Conservation (phyloP, 2,888 invertebrate genomes). For the Mythimna lalbum region DNA sequence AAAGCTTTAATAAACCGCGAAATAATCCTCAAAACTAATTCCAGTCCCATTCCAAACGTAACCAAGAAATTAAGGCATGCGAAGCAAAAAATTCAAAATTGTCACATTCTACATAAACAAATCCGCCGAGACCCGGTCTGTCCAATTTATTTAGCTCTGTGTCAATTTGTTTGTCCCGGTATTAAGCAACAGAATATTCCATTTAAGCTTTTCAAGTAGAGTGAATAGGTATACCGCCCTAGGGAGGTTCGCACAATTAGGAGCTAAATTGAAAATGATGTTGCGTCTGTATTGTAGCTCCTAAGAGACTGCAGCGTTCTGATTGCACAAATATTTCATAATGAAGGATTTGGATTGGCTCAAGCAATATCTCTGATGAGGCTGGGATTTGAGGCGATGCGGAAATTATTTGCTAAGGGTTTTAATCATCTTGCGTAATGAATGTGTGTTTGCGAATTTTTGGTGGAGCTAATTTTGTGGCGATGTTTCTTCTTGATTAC, state of each 20-base stretch:
- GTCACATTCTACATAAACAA: conserved; percentile 56
- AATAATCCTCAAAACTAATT: conserved; percentile 54
- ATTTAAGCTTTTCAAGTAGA: conserved; percentile 67
- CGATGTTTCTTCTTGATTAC: conserved; percentile 8
- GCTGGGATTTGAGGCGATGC: conserved; percentile 41
- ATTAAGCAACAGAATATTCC: conserved; percentile 65
- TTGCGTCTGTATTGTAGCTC: conserved; percentile 65
- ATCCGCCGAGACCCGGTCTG: conserved; percentile 59
- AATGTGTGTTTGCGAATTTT: conserved; percentile 35
- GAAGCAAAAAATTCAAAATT: conserved; percentile 53
- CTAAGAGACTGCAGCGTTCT: conserved; percentile 51
- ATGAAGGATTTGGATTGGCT: conserved; percentile 42
- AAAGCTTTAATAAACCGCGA: conserved; percentile 48
- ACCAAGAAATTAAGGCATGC: conserved; percentile 42
- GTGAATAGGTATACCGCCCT: conserved; percentile 67
- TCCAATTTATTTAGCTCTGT: conserved; percentile 67
- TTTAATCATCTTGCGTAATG: conserved; percentile 44
- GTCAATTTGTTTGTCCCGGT: conserved; percentile 71
- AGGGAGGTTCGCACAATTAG: conserved; percentile 75
- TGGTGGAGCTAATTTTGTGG: conserved; percentile 1
- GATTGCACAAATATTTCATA: conserved; percentile 62
- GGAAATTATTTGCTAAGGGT: conserved; percentile 42
- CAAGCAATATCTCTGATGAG: conserved; percentile 52
- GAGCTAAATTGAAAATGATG: conserved; percentile 83
- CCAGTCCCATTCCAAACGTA: conserved; percentile 40